Conservation (phyloP, 2,888 invertebrate genomes). For the Emmelina monodactyla region DNA sequence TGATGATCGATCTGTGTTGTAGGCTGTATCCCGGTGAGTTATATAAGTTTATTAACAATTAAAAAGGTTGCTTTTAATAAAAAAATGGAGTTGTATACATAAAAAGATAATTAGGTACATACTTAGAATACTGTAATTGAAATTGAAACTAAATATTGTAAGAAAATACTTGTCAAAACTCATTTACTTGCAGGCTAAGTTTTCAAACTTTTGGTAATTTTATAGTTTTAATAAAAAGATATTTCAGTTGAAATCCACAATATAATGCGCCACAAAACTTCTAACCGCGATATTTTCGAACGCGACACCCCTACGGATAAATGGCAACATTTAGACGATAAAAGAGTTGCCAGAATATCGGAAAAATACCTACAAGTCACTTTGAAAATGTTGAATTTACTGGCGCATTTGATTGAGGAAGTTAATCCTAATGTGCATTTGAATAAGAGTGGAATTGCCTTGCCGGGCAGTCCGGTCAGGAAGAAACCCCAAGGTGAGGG, state of each 20-base stretch:
- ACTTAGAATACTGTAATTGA: too few species aligned
- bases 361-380: conserved; percentile 74
- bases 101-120: too few species aligned
- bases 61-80: neutral
- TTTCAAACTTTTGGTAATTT: too few species aligned
- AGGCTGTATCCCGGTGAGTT: conserved; percentile 47
- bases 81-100: too few species aligned
- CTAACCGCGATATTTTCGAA: conserved; percentile 47
- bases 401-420: conserved; percentile 80
- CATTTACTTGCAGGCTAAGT: too few species aligned
- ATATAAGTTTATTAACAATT: conserved; percentile 1
- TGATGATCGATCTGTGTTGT: conserved; percentile 40
- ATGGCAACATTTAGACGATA: conserved; percentile 48
- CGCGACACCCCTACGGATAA: conserved; percentile 37
- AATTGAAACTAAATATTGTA: too few species aligned
- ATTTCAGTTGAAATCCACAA: conserved; percentile 54
- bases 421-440: conserved; percentile 59
- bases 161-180: too few species aligned
- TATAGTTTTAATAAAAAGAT: too few species aligned
- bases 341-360: conserved; percentile 55
- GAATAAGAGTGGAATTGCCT: conserved; percentile 54
- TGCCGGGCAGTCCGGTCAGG: conserved; percentile 65
- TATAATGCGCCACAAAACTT: conserved; percentile 39
- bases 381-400: conserved; percentile 75
- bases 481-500: conserved; percentile 51